Conservation (phyloP, 1,140 invertebrate genomes). For the Brachionus manjavacas region DNA sequence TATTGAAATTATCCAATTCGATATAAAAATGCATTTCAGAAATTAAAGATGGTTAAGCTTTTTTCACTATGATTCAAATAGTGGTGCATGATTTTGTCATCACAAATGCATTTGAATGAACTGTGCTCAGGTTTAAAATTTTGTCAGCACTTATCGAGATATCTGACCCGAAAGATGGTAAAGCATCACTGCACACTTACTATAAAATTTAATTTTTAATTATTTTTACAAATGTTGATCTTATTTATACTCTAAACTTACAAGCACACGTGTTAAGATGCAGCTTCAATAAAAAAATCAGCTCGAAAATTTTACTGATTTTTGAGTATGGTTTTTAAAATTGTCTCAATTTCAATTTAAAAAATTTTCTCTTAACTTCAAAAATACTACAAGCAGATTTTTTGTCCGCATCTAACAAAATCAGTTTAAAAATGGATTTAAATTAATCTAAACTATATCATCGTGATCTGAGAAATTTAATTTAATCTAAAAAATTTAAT, state of each 20-base stretch:
- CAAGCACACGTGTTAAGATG: not conserved
- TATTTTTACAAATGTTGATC: not conserved
- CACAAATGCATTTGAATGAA: not conserved
- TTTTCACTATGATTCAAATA: conserved; percentile 1
- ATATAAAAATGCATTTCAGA: not conserved
- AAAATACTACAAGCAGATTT: not conserved
- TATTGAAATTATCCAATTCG: not conserved
- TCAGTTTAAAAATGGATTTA: too few relatives aligned
- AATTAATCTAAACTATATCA: too few relatives aligned
- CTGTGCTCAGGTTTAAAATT: not conserved
- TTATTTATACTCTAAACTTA: not conserved
- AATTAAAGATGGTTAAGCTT: not conserved
- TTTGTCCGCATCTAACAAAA: too few relatives aligned
- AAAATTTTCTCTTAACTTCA: not conserved
- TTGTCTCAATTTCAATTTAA: not conserved
- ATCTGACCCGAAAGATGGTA: conserved; percentile 32
- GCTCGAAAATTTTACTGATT: not conserved
- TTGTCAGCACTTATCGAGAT: not conserved
- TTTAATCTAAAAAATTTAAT: too few relatives aligned
- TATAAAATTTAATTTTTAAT: not conserved
- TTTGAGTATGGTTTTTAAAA: not conserved
- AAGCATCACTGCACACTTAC: not conserved
- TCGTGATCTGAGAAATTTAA: too few relatives aligned
- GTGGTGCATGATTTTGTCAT: conserved; percentile 32
- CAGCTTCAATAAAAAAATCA: not conserved